These are phyloP conservation scores for Nomada fucata DNA, from an alignment of 2,888 invertebrate species.

Conservation along the genomic window DNA sequence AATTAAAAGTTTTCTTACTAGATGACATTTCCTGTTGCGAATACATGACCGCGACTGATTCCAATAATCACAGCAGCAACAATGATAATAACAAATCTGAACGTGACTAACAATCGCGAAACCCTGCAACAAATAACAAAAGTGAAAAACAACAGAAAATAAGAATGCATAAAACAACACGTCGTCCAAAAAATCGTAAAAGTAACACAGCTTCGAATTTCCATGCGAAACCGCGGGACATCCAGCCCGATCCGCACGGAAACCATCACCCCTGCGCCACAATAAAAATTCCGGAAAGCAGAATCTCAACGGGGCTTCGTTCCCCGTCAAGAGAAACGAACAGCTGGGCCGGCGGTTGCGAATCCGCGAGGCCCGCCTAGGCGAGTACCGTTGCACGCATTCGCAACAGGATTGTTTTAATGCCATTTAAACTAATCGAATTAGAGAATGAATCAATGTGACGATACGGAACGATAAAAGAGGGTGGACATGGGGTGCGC, in stretches of 20 bases:
- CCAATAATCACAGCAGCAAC: too few relatives aligned
- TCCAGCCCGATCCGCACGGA: background rate
- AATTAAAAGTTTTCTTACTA: too few relatives aligned
- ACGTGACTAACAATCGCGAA: too few relatives aligned
- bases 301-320: conserved; percentile 15
- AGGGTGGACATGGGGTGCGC: conserved; percentile 54
- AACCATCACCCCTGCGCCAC: background rate
- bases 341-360: conserved; percentile 66
- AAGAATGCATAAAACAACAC: too few relatives aligned
- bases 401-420: conserved; percentile 87
- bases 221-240: background rate
- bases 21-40: too few relatives aligned
- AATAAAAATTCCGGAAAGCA: conserved; percentile 33
- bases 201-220: too few relatives aligned
- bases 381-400: conserved; percentile 74
- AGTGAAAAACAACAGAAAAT: too few relatives aligned
- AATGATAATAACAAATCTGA: too few relatives aligned
- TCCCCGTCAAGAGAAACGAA: conserved; percentile 65
- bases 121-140: too few relatives aligned
- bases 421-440: conserved; percentile 87
- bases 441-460: conserved; percentile 84
- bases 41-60: too few relatives aligned
- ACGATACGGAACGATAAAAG: conserved; percentile 79
- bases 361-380: conserved; percentile 46
- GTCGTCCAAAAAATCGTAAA: too few relatives aligned